Evolutionary conservation across 2,888 invertebrate species (phyloP).

Genomic region (Ectemnius cavifrons): DNA sequence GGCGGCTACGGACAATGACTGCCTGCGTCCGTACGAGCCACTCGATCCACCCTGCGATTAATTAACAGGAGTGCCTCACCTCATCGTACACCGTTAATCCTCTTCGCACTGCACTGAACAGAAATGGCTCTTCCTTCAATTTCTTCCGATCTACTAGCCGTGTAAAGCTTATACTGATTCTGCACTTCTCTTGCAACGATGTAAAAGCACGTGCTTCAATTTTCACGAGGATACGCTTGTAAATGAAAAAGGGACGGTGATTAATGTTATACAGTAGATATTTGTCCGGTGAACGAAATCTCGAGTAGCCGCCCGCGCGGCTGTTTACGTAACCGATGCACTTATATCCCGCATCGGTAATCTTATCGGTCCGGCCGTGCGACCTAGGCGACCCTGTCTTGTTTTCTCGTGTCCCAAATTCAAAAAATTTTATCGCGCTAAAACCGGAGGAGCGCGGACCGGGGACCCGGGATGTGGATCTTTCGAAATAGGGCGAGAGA

Average conservation of each 20-base stretch:
- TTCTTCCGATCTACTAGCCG: too few relatives aligned
- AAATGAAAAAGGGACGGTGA: too few relatives aligned
- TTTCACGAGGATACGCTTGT: too few relatives aligned
- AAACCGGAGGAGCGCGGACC: slow-evolving; percentile 20
- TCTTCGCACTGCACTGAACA: too few relatives aligned
- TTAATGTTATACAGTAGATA: background rate
- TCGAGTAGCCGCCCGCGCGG: slow-evolving; percentile 25
- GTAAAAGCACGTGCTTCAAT: too few relatives aligned
- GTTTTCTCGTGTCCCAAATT: slow-evolving; percentile 66
- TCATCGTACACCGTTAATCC: too few relatives aligned
- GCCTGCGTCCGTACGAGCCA: slow-evolving; percentile 33
- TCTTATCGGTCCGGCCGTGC: slow-evolving; percentile 62
- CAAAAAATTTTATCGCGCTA: slow-evolving; percentile 61
- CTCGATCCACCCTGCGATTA: slow-evolving; percentile 15
- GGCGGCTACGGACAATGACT: slow-evolving; percentile 44
- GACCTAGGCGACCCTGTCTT: slow-evolving; percentile 64
- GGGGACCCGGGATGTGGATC: background rate
- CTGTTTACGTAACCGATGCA: slow-evolving; percentile 62
- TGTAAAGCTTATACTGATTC: too few relatives aligned
- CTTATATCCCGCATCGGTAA: slow-evolving; percentile 57
- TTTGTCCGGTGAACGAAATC: slow-evolving; percentile 31
- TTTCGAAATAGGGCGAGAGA: slow-evolving; percentile 55
- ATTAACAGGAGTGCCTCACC: slow-evolving; percentile 18
- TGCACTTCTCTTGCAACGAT: too few relatives aligned
- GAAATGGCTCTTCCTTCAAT: too few relatives aligned